Base-by-base conservation (phyloP, 2,888 invertebrate genomes). In the Nymphalis polychloros region DNA sequence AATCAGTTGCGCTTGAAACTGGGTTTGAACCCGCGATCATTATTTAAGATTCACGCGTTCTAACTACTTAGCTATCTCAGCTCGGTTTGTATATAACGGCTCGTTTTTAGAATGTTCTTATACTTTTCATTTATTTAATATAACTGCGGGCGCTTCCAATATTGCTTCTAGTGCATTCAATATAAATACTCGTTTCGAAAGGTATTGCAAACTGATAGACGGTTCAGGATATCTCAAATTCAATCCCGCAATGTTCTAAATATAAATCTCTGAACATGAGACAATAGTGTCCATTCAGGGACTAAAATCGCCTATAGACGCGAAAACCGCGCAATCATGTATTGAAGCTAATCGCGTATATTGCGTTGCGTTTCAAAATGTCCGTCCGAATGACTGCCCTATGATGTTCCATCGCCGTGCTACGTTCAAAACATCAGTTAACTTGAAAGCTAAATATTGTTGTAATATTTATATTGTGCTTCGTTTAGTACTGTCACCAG, bases 261-360 rank as follows among this genome's bases (percentile, higher is more conserved):
- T 27, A 55, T 55, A 27, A 55, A 31, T 55, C 49, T 49, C 57
- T 17, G n/a, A 13, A 41, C 53, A 17, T n/a, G 35, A 41, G 57
- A 57, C 35, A 57, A 41, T 57, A 41, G 35, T 57, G 35, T 8
- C 27, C 17, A 31, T 55, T 55, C 55, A n/a, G 27, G 17, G 1
- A 19, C 57, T 57, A 41, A 41, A 57, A 41, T 19, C 57, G 57
- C 13, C 41, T 41, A 41, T 57, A 41, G 57, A 10, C 27, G 62
- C 61, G 46, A 63, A 68, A 72, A 70, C 68, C 63, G 60, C 55
- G 59, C 70, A 72, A 72, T 72, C 68, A 72, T 68, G 68, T 68
- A 68, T 49, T 55, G 67, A 2, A 50, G 53, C 65, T 68, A 68
- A 70, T 70, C 70, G 68, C 46, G 60, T 65, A 61, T 67, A 59